Evolutionary conservation across 2,888 invertebrate species (phyloP), one percentile per base, ranked within the genome.

Genomic region (Cheilosia variabilis): DNA sequence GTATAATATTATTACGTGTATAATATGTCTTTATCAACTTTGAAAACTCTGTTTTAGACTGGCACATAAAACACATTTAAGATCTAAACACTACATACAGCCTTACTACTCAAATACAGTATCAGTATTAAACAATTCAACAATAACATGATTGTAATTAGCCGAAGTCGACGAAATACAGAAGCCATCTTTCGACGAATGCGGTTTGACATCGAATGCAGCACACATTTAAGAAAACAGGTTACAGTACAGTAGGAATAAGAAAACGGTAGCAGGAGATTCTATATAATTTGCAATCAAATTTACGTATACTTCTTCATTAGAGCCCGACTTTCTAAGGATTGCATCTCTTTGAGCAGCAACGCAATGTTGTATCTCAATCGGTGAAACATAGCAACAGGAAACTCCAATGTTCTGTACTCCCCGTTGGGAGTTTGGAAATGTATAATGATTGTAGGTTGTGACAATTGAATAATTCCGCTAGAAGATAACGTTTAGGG

Each of bases 371-470:
- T 92, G 84, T 93, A 93, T 10, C 94, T 92, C 55, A 94, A 87
- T 58, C 93, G 92, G 89, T 94, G 94, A 87, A 94, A 94, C 90
- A 93, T 93, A 2, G 92, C 87, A 27, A 94, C 88, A 24, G 93
- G 93, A 65, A 93, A 89, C 89, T 94, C 93, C 86, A 94, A 92
- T 37, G 92, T 93, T 53, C 92, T 90, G 69, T 90, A 90, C 77
- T 93, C 91, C 3, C 93, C 93, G 79, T 92, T 93, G 37, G 90
- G 90, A 41, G 93, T 89, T 73, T 91, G 93, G 90, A 94, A 93
- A 88, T 94, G 93, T 88, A 94, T 90, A 17, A 93, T 90, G 78
- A 94, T 92, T 50, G 92, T 93, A 15, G 94, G 94, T 83, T 93
- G 92, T 24, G 93, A 87, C 4, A 93, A 89, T 81, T 92, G 91